These are phyloP conservation scores for Morone saxatilis DNA, from an alignment of 2,113 vertebrate species.

Conservation along the genomic window DNA sequence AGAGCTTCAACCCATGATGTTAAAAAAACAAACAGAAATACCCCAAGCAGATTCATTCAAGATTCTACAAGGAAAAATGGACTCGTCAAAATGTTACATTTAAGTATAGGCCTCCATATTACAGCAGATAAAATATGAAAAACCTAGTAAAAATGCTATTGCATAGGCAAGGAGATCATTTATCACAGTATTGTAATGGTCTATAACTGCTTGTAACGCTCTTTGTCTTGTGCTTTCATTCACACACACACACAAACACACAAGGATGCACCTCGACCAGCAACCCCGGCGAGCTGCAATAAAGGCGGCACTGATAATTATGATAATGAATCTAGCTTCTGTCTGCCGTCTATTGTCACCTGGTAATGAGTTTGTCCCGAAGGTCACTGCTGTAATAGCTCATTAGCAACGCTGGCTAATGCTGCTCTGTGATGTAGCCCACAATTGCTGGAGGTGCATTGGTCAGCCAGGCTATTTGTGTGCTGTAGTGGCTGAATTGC, in stretches of 20 bases:
- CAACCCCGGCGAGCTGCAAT: constrained; percentile 58
- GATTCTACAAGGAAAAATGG: constrained; percentile 27
- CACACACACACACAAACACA: constrained; percentile 28
- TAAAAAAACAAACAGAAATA: not conserved
- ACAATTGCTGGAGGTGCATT: constrained; percentile 49
- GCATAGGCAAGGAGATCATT: constrained; percentile 19
- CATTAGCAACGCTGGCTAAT: constrained; percentile 69
- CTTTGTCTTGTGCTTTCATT: constrained; percentile 40
- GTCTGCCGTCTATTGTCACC: constrained; percentile 72
- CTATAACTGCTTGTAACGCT: constrained; percentile 46
- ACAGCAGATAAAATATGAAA: constrained; percentile 33
- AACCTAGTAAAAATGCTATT: constrained; percentile 35
- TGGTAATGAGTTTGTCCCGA: constrained; percentile 77
- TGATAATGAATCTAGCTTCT: constrained; percentile 75
- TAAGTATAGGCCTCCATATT: constrained; percentile 30
- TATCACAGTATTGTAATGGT: constrained; percentile 47
- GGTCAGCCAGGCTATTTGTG: constrained; percentile 67
- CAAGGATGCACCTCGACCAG: constrained; percentile 33
- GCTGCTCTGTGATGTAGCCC: constrained; percentile 42
- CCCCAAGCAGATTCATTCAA: constrained; percentile 6
- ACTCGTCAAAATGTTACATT: constrained; percentile 45
- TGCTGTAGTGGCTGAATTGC: constrained; percentile 32
- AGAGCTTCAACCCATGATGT: not conserved
- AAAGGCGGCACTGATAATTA: constrained; percentile 74
- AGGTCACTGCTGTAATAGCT: constrained; percentile 75